A percentile compares a stretch with the other conserved stretches of the same genome.
Conservation (phyloP, 2,888 invertebrate species). For the Busseola fusca region DNA sequence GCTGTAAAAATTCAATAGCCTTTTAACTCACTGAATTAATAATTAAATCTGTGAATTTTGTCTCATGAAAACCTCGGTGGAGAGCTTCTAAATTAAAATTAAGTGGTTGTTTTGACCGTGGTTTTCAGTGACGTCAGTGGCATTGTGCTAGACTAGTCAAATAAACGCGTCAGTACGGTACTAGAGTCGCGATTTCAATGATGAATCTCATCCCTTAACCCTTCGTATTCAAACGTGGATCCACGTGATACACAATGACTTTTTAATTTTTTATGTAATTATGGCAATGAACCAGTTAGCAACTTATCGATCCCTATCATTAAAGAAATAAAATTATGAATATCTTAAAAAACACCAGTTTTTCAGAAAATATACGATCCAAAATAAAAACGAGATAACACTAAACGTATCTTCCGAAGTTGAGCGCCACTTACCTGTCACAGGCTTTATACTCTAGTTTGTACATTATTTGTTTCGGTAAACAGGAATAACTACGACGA, state of each 20-base stretch:
- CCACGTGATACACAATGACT: not conserved
- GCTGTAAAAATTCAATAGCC: slow-evolving; percentile 52
- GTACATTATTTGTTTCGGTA: not conserved
- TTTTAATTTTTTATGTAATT: not conserved
- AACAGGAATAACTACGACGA: not conserved
- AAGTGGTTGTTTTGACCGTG: slow-evolving; percentile 26
- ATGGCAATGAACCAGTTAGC: not conserved
- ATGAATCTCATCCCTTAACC: not conserved
- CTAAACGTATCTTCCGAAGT: not conserved
- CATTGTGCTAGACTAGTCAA: slow-evolving; percentile 6
- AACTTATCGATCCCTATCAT: not conserved
- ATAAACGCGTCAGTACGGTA: not conserved
- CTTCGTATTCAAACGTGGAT: not conserved
- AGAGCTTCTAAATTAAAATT: slow-evolving; percentile 46
- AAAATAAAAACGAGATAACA: not conserved
- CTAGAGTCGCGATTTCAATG: not conserved
- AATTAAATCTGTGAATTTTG: slow-evolving; percentile 49
- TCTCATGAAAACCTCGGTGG: slow-evolving; percentile 27
- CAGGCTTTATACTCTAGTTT: not conserved
- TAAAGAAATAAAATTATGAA: not conserved
- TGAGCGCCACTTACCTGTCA: not conserved
- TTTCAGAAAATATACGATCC: not conserved
- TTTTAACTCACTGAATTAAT: slow-evolving; percentile 52
- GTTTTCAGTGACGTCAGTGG: slow-evolving; percentile 24
- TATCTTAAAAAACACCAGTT: not conserved